Conservation (phyloP, 2,888 invertebrate species). For the Drosophila picticornis region DNA sequence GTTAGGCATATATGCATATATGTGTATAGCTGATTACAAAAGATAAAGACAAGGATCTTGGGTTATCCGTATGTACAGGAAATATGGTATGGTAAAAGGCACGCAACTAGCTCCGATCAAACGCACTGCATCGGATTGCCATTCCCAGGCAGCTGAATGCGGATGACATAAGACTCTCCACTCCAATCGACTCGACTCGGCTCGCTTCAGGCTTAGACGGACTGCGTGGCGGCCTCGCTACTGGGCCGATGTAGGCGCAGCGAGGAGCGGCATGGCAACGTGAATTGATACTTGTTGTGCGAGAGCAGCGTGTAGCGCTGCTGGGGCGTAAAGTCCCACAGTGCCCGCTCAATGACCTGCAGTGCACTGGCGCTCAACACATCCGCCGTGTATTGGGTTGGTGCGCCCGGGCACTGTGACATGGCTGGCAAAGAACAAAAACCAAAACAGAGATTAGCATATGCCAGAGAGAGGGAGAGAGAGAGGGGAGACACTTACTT, state of each 20-base stretch:
- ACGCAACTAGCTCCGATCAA: slow-evolving; percentile 36
- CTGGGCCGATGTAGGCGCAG: slow-evolving; percentile 77
- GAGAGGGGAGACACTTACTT: slow-evolving; percentile 79
- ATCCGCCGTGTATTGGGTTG: slow-evolving; percentile 88
- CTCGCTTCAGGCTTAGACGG: slow-evolving; percentile 52
- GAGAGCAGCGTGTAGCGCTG: slow-evolving; percentile 85
- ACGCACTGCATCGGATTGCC: slow-evolving; percentile 13
- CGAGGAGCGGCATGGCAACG: slow-evolving; percentile 85
- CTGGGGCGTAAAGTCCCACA: slow-evolving; percentile 87
- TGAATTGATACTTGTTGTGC: slow-evolving; percentile 84
- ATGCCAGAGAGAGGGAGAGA: background rate
- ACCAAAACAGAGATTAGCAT: background rate
- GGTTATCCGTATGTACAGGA: slow-evolving; percentile 51
- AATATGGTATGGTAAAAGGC: slow-evolving; percentile 35
- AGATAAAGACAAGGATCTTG: slow-evolving; percentile 19
- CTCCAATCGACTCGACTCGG: background rate
- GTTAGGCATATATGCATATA: slow-evolving; percentile 18
- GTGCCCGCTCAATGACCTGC: slow-evolving; percentile 88
- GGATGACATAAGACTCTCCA: background rate
- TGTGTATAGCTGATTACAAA: slow-evolving; percentile 22
- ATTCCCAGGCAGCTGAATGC: slow-evolving; percentile 10
- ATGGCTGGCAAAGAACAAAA: slow-evolving; percentile 57
- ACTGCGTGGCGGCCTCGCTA: slow-evolving; percentile 67
- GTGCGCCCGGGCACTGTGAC: slow-evolving; percentile 87
- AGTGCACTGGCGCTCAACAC: slow-evolving; percentile 88